phyloP scores from a whole-genome alignment of 1,140 invertebrate genomes.

The Apis florea region DNA sequence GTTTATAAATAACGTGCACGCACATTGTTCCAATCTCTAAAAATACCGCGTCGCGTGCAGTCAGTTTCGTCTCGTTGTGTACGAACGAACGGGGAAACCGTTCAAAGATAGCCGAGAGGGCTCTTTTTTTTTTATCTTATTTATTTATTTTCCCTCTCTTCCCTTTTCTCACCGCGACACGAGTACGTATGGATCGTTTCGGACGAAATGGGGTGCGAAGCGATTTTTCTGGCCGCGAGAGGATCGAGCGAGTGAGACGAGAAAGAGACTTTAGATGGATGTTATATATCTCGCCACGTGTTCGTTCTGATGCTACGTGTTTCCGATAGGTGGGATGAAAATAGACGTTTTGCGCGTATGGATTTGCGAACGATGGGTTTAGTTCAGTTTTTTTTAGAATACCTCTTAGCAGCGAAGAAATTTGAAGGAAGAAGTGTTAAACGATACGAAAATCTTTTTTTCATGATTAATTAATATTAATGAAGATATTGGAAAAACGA shows the following conservation, averaged over 20 bases:
- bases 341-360: not conserved
- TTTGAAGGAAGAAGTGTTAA: too few relatives aligned
- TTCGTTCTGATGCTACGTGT: not conserved
- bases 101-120: not conserved
- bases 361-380: too few relatives aligned
- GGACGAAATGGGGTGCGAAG: not conserved
- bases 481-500: too few relatives aligned
- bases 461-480: too few relatives aligned
- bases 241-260: not conserved
- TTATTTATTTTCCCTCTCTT: not conserved
- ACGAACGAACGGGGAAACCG: too few relatives aligned
- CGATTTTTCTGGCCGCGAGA: not conserved
- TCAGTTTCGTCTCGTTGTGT: not conserved
- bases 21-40: conserved; percentile 24
- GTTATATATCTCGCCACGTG: not conserved
- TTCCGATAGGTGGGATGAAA: not conserved
- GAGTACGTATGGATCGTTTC: not conserved
- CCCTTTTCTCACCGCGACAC: not conserved
- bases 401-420: too few relatives aligned
- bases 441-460: too few relatives aligned
- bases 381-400: too few relatives aligned
- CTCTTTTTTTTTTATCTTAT: too few relatives aligned
- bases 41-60: conserved; percentile 2
- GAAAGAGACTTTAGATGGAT: not conserved
- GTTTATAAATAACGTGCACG: conserved; percentile 28